Evolutionary conservation across 2,113 vertebrate genomes (phyloP), one percentile per base, ranked within the genome.

Genomic region (Pluvianellus socialis): DNA sequence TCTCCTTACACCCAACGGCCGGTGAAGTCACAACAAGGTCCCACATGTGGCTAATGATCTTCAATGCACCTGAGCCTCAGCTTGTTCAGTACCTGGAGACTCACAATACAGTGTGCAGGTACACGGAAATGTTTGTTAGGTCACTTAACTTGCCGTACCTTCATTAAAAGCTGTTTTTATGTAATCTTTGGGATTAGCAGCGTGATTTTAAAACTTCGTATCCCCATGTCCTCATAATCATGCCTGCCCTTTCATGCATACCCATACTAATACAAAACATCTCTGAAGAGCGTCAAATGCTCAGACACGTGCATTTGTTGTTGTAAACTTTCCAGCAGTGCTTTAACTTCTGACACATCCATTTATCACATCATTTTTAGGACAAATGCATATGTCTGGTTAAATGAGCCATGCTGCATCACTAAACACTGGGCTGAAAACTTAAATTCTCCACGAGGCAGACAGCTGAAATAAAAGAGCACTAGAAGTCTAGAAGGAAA

Each of bases 1-100:
- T 40, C 58, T 35, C 47, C 67, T 44, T 33, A 35, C 7, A 19
- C 0, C 0, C 27, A 26, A 15, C 0, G 0, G n/a, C n/a, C n/a
- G n/a, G n/a, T n/a, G n/a, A n/a, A n/a, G n/a, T n/a, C n/a, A n/a
- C n/a, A n/a, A n/a, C n/a, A 38, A 55, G 17, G 44, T 66, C 40
- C 73, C 55, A 58, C 10, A 5, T 5, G 14, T 17, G 40, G 10
- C 45, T n/a, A 19, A 50, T 11, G 27, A 75, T 17, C 35, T 61
- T 61, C 58, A 44, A 1, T 3, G 15, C 3, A 28, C 16, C 53
- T 3, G 4, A 59, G 10, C 21, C 21, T 28, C 55, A 49, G 14
- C 73, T 49, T 12, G 12, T 63, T 38, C 45, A 56, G 35, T 12
- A n/a, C 50, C 30, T 27, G 15, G 12, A 68, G 55, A 74, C 55